These are phyloP conservation scores for Psilopsiagon aymara DNA, from an alignment of 2,113 vertebrate genomes.

Conservation along the genomic window DNA sequence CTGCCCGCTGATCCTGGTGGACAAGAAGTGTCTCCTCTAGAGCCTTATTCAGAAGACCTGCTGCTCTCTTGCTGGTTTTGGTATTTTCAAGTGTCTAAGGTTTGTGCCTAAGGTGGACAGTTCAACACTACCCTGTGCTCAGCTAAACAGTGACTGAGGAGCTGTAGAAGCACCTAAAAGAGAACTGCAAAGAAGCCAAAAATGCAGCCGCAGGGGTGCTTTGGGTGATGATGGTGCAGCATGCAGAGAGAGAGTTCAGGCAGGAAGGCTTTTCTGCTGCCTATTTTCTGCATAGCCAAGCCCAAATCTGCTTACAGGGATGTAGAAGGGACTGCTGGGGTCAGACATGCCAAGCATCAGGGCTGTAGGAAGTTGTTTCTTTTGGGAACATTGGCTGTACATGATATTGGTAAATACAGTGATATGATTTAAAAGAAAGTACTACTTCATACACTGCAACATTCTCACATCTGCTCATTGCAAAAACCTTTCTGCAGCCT, in stretches of 20 bases:
- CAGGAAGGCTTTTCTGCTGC: background rate
- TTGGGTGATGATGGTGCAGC: background rate
- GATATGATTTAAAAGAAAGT: background rate
- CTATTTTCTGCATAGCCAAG: background rate
- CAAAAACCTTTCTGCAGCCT: background rate
- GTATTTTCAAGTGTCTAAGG: background rate
- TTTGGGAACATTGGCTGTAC: background rate
- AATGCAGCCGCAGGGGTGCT: background rate
- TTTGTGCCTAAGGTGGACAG: background rate
- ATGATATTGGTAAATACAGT: background rate
- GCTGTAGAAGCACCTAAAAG: background rate
- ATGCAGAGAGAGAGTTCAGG: background rate
- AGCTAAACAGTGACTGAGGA: background rate
- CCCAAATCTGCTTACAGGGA: background rate
- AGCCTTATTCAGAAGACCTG: background rate
- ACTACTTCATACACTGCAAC: accelerated
- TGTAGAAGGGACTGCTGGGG: background rate
- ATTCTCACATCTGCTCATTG: background rate
- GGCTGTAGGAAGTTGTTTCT: background rate
- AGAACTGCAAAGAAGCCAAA: background rate
- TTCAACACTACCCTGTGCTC: background rate
- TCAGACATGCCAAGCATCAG: background rate
- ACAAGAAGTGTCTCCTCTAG: background rate
- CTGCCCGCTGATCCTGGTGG: background rate
- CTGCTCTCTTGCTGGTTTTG: background rate